Base-by-base conservation (phyloP, 2,797 vertebrate genomes). In the Acomys russatus region DNA sequence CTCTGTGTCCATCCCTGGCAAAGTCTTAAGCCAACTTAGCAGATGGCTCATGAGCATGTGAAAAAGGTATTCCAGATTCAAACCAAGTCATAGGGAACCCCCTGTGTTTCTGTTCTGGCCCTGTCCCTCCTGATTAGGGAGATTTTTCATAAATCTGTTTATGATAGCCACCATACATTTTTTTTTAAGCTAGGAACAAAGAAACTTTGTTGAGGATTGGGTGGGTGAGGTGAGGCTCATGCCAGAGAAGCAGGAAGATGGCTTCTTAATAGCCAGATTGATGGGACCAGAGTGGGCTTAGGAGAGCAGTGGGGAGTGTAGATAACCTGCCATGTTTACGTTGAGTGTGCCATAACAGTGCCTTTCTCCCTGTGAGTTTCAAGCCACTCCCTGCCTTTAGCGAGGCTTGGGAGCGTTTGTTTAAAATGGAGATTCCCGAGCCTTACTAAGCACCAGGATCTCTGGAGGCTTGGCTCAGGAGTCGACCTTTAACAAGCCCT, bases 11-110 rank as follows among this genome's bases (percentile, higher is more conserved):
- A 74, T 95, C 61, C 51, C 82, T 96, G 94, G 85, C 78, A 88
- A 76, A 88, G 56, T 87, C 79, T 38, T 23, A 87, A 94, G 94
- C 90, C 91, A 97, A 91, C 73, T 84, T 78, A 94, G 71, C 95
- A 97, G 94, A 97, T 97, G 92, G 84, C 33, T 90, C 71, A 8
- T 82, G 80, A 95, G 68, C 77, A 88, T 73, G 90, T 94, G 76
- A 66, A 54, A 88, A 93, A 93, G 77, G 80, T 94, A n/a, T 49
- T 64, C 35, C 71, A 54, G 92, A 86, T 90, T 92, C 80, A 82
- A 94, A 91, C 80, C 17, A 89, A 92, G 71, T 91, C 71, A n/a
- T 44, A 84, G 71, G 86, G 76, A 90, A 73, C 79, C 84, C 90
- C 30, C 33, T 1, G 0, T 44, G 38, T 70, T 90, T 92, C 35